phyloP scores from a whole-genome alignment of 2,888 invertebrate genomes.

The Leptopilina myrica region DNA sequence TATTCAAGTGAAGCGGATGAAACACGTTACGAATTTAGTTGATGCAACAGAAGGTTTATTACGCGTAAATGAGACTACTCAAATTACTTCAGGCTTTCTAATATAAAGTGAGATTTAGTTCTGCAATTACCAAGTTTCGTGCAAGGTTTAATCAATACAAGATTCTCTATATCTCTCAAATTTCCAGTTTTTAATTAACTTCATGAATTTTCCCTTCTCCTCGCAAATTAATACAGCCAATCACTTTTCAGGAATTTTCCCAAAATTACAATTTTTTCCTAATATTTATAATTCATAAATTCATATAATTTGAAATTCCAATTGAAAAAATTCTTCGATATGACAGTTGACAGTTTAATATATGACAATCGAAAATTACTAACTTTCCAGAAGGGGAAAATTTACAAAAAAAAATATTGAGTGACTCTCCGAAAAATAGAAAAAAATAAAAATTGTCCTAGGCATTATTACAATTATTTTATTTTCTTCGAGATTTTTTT shows the following conservation, averaged over 20 bases:
- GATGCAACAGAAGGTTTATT: slow-evolving; percentile 32
- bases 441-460: too few species aligned
- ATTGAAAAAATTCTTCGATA: too few species aligned
- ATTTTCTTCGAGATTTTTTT: too few species aligned
- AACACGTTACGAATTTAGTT: slow-evolving; percentile 23
- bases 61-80: slow-evolving; percentile 29
- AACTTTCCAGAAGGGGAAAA: too few species aligned
- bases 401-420: too few species aligned
- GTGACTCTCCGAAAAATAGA: too few species aligned
- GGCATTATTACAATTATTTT: too few species aligned
- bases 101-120: slow-evolving; percentile 32
- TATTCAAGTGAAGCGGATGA: background rate
- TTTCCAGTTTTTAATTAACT: slow-evolving; percentile 16
- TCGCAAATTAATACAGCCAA: background rate
- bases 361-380: too few species aligned
- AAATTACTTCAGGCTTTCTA: slow-evolving; percentile 28
- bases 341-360: too few species aligned
- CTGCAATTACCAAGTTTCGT: slow-evolving; percentile 36
- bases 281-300: too few species aligned
- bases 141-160: slow-evolving; percentile 23
- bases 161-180: slow-evolving; percentile 3
- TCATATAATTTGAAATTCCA: too few species aligned
- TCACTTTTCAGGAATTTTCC: too few species aligned
- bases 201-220: background rate
- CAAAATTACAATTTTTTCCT: background rate